These are phyloP conservation scores for Drosophila rellima DNA, from an alignment of 2,888 invertebrate genomes.

Conservation along the genomic window DNA sequence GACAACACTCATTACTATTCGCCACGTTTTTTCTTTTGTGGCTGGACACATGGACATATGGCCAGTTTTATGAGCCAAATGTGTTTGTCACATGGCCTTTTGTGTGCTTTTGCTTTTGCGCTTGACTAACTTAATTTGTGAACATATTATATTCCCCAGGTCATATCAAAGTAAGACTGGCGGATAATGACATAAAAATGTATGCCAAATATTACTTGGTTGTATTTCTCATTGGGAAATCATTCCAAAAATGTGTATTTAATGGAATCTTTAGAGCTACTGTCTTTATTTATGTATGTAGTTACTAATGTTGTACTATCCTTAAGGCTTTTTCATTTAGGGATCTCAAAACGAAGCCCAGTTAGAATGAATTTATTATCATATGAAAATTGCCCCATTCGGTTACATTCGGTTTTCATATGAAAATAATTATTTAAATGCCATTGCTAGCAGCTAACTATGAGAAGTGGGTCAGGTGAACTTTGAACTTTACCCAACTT, in stretches of 20 bases:
- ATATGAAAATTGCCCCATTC: neutral
- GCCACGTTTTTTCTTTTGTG: neutral
- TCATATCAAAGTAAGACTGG: neutral
- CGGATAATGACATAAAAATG: conserved; percentile 1
- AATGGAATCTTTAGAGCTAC: neutral
- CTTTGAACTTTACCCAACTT: conserved; percentile 54
- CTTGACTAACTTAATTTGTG: conserved; percentile 31
- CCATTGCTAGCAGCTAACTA: conserved; percentile 13
- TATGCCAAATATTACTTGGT: conserved; percentile 10
- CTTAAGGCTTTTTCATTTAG: too few species aligned
- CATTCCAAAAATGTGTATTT: neutral
- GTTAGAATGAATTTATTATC: neutral
- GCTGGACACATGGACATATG: conserved; percentile 47
- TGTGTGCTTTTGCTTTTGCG: conserved; percentile 25
- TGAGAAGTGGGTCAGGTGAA: conserved; percentile 54
- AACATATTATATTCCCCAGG: conserved; percentile 23
- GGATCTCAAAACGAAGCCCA: neutral
- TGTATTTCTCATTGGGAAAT: neutral
- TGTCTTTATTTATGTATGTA: too few species aligned
- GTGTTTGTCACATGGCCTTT: conserved; percentile 15
- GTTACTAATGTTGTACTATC: too few species aligned
- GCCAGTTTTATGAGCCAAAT: conserved; percentile 53
- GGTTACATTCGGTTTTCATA: conserved; percentile 10
- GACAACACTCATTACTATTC: conserved; percentile 19
- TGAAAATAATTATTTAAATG: conserved; percentile 50